These are phyloP conservation scores for Meghimatium bilineatum DNA, from an alignment of 2,888 invertebrate species.

Conservation along the genomic window DNA sequence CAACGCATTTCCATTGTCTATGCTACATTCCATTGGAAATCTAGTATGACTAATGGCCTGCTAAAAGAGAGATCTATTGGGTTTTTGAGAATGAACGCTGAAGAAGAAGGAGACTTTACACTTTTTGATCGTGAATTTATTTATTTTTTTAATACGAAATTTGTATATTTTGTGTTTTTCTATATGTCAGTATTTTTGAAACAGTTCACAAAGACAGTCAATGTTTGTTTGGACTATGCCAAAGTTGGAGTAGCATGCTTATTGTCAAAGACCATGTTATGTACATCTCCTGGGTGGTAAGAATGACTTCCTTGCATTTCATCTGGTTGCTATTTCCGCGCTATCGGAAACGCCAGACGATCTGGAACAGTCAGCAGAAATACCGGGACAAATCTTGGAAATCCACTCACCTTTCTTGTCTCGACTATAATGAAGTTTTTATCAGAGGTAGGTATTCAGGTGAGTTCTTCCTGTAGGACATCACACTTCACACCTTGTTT, in stretches of 20 bases:
- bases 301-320: slow-evolving; percentile 5
- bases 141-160: too few species aligned
- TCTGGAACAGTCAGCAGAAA: neutral
- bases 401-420: neutral
- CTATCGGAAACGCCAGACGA: neutral
- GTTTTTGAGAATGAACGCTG: too few species aligned
- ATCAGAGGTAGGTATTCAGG: neutral
- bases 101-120: too few species aligned
- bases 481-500: neutral
- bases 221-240: neutral
- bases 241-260: neutral
- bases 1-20: too few species aligned
- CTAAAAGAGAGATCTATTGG: too few species aligned
- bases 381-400: neutral
- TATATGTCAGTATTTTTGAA: neutral
- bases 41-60: too few species aligned
- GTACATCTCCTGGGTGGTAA: neutral
- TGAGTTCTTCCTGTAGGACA: neutral
- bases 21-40: too few species aligned
- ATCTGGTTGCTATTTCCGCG: neutral
- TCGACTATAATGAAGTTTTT: neutral
- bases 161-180: too few species aligned
- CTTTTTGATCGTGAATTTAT: too few species aligned
- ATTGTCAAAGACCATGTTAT: neutral
- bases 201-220: neutral